Conservation (phyloP, 2,888 invertebrate genomes). For the Panopea generosa region DNA sequence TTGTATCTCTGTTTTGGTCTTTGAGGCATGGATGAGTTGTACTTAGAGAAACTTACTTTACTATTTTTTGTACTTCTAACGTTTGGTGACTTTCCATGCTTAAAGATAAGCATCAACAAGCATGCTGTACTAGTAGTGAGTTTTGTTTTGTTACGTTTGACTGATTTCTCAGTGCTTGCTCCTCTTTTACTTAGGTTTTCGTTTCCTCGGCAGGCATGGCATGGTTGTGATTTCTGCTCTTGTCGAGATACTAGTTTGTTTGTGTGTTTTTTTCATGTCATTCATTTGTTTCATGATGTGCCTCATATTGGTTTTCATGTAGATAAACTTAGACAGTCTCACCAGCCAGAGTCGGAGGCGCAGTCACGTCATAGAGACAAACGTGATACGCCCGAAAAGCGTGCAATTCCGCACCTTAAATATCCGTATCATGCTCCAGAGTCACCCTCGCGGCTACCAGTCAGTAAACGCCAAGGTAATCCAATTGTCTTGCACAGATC, state of each 20-base stretch:
- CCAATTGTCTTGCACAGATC: no score
- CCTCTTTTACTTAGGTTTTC: not conserved
- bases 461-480: conserved; percentile 66
- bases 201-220: conserved; percentile 8
- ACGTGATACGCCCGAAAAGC: conserved; percentile 58
- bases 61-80: no score
- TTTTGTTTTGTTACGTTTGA: no score
- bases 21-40: no score
- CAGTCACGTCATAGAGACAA: conserved; percentile 26
- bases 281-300: not conserved
- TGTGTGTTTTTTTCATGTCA: conserved; percentile 1
- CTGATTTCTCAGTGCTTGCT: not conserved
- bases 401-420: conserved; percentile 54
- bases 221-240: conserved; percentile 19
- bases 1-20: no score
- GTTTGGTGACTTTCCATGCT: no score
- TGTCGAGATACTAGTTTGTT: not conserved
- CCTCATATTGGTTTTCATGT: conserved; percentile 40
- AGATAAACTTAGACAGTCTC: conserved; percentile 52
- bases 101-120: no score
- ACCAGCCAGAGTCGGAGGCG: conserved; percentile 39
- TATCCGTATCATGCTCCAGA: conserved; percentile 59
- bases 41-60: no score
- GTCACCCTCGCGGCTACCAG: conserved; percentile 54
- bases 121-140: no score